Evolutionary conservation across 2,888 invertebrate species (phyloP).

Genomic region (Thelaira solivaga): DNA sequence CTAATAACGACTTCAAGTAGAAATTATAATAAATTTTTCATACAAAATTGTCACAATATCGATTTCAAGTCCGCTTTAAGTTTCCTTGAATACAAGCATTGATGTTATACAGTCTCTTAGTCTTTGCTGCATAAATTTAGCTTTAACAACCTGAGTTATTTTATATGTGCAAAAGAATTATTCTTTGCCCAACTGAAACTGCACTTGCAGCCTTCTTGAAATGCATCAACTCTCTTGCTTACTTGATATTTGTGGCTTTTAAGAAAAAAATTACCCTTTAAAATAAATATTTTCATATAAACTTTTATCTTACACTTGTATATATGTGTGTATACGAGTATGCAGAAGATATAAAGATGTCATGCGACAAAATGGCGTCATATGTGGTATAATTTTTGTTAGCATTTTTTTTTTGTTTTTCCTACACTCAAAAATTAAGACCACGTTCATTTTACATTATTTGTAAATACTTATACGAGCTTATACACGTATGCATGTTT

Average conservation of each 20-base stretch:
- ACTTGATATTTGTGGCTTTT: neutral
- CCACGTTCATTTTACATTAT: slow-evolving; percentile 12
- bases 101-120: no score
- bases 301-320: slow-evolving; percentile 25
- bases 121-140: no score
- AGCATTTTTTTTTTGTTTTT: neutral
- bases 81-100: no score
- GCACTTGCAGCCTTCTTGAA: no score
- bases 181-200: no score
- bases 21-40: no score
- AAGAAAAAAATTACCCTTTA: neutral
- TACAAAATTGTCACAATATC: no score
- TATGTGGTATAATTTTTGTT: slow-evolving; percentile 11
- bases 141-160: no score
- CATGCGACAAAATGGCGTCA: slow-evolving; percentile 58
- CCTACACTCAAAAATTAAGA: slow-evolving; percentile 10
- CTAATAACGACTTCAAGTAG: no score
- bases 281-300: neutral
- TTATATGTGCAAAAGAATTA: neutral
- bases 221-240: no score
- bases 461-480: neutral
- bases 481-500: neutral
- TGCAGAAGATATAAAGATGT: slow-evolving; percentile 56
- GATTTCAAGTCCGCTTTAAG: no score
- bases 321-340: slow-evolving; percentile 4